Percentiles rank a stretch among this genome's conserved stretches.
Evolutionary conservation across 2,113 vertebrate species (phyloP).

Genomic region (Boulengeromyrus knoepffleri): DNA sequence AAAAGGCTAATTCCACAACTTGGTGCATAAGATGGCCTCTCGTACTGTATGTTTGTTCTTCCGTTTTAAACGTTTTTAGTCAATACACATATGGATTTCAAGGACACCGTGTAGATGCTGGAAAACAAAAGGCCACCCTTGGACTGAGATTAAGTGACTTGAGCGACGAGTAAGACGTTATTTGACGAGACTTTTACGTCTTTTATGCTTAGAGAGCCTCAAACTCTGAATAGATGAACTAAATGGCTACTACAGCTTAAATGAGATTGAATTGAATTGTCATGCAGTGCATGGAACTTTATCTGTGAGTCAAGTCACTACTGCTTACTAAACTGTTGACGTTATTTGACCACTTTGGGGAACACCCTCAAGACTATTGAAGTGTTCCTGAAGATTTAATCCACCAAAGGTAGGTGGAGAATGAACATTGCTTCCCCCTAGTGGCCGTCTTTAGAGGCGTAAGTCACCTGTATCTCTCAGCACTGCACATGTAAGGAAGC

Average conservation of each 20-base stretch:
- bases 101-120: neutral
- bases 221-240: neutral
- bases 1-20: neutral
- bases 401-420: constrained; percentile 78
- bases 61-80: neutral
- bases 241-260: constrained; percentile 62
- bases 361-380: constrained; percentile 81
- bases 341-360: constrained; percentile 86
- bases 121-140: neutral
- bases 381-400: constrained; percentile 81
- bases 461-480: neutral
- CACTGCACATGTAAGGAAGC: neutral
- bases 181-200: neutral
- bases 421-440: constrained; percentile 32
- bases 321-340: constrained; percentile 92
- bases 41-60: neutral
- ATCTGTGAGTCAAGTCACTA: constrained; percentile 37
- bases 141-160: neutral
- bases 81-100: neutral
- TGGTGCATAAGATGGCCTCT: neutral
- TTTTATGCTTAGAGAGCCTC: neutral
- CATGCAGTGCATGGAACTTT: constrained; percentile 64
- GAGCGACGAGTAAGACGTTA: neutral
- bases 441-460: neutral
- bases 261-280: constrained; percentile 57